Conservation (phyloP, 2,113 vertebrate species). For the Pelodiscus sinensis region DNA sequence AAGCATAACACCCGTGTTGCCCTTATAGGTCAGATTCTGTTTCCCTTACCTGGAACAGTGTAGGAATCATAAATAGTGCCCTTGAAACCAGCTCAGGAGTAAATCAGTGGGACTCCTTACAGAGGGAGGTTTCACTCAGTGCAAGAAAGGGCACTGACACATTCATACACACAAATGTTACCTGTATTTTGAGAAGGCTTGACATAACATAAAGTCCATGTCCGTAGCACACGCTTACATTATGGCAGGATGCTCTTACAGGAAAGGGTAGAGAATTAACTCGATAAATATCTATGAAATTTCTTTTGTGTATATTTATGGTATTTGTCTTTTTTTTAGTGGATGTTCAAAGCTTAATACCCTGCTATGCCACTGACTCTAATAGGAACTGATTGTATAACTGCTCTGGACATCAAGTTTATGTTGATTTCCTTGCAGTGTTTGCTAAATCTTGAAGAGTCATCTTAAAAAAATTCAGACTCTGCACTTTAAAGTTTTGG, state of each 20-base stretch:
- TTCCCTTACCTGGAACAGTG: background rate
- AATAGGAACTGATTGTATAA: background rate
- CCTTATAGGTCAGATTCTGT: background rate
- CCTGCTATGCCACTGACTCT: background rate
- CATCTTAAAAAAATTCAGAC: background rate
- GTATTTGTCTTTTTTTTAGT: background rate
- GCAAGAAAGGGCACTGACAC: rapidly evolving
- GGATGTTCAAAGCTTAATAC: background rate
- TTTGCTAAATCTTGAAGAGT: background rate
- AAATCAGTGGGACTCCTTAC: background rate
- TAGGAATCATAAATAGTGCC: background rate
- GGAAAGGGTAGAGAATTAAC: background rate
- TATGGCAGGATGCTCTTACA: background rate
- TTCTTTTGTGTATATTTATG: background rate
- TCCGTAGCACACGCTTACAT: rapidly evolving
- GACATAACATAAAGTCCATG: background rate
- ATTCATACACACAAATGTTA: slow-evolving; percentile 3
- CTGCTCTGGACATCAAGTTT: background rate
- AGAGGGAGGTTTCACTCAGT: background rate
- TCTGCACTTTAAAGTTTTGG: background rate
- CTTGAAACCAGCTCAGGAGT: background rate
- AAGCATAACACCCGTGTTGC: background rate
- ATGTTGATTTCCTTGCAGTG: background rate
- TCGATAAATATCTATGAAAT: background rate
- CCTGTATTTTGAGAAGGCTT: background rate